Base-by-base conservation (phyloP, 1,140 invertebrate genomes). In the Drusus annulatus region DNA sequence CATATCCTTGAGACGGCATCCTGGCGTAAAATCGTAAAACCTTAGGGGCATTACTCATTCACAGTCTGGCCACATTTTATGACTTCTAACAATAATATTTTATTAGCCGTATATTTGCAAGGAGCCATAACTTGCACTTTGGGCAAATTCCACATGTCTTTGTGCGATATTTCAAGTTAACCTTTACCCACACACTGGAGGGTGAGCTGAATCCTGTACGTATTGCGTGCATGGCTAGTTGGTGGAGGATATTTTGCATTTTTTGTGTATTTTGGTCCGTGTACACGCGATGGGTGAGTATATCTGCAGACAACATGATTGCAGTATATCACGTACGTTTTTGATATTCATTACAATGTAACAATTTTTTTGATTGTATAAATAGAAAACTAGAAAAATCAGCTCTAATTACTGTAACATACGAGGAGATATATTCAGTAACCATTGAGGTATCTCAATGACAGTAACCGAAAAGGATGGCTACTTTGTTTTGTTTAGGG, bases 21-120 rank as follows among this genome's bases (percentile, higher is more conserved):
- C 60, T 75, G 54, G 71, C 51, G 36, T 16, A 75, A 75, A 54
- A 75, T 75, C 71, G 71, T 75, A 56, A 75, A 75, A 75, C 71
- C n/a, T 58, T n/a, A 56, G 23, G 19, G 52, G 68, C 36, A 71
- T 51, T 71, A 71, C 68, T 71, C 51, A 75, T 58, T 75, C 25
- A 36, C 16, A 36, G 71, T 75, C 52, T 56, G 54, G 71, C 25
- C 52, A 28, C 54, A 56, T 58, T 75, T 75, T 25, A 58, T 31
- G 52, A 56, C 71, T 28, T 75, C 19, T 71, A 71, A 50, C 45
- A 71, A 51, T 71, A n/a, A 71, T 71, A 71, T 71, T 71, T 71
- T 51, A 71, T 71, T 51, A 71, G 45, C 31, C 31, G 68, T 16
- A 45, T 50, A 65, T 51, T 71, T 51, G 68, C 68, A 71, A 71